These are phyloP conservation scores for Drosophila pegasa DNA, from an alignment of 2,888 invertebrate genomes.

Conservation along the genomic window DNA sequence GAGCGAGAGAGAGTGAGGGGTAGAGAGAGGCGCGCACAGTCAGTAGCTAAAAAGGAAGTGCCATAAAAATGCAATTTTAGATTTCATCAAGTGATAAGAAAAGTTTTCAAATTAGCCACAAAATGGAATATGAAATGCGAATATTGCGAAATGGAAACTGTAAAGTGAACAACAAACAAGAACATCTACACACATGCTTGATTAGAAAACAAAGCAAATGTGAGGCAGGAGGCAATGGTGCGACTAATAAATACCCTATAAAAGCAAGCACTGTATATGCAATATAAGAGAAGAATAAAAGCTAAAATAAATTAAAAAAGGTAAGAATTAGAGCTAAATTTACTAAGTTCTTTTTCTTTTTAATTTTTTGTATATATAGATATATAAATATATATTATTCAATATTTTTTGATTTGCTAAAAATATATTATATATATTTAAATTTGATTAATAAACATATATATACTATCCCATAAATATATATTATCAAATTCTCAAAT, in stretches of 20 bases:
- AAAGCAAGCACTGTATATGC: no score
- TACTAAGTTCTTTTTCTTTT: no score
- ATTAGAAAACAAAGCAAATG: constrained; percentile 67
- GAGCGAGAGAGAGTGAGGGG: constrained; percentile 3
- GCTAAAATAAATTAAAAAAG: no score
- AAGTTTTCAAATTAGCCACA: constrained; percentile 78
- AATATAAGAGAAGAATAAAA: no score
- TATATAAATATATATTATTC: no score
- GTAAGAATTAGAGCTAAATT: no score
- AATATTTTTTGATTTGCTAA: background rate
- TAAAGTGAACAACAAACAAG: constrained; percentile 67
- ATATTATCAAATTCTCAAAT: background rate
- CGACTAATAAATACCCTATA: background rate
- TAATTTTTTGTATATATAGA: no score
- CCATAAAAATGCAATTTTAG: constrained; percentile 82
- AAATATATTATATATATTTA: background rate
- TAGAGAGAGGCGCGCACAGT: background rate
- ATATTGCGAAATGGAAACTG: constrained; percentile 73
- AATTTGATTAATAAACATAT: background rate
- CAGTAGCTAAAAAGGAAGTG: constrained; percentile 67
- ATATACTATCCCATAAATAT: background rate
- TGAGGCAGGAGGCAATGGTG: no score
- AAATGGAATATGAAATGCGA: constrained; percentile 72
- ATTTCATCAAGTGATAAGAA: constrained; percentile 81
- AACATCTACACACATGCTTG: constrained; percentile 58